A percentile compares a stretch with the other conserved stretches of the same genome.
phyloP scores from a whole-genome alignment of 2,797 vertebrate species.

The Scolopax rusticola region DNA sequence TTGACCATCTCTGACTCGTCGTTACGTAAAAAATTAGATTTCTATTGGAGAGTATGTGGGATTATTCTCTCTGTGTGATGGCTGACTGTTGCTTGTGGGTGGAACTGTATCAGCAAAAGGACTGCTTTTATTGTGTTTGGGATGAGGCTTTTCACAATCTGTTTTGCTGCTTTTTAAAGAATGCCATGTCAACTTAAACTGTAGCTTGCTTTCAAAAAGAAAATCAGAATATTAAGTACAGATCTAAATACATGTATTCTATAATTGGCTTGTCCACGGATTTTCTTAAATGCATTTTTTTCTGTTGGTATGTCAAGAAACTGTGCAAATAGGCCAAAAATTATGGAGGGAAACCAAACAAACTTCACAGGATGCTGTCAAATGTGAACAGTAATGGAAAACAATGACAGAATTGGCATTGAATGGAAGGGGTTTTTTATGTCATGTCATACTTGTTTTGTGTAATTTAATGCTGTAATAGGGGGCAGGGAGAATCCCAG shows the following conservation, averaged over 20 bases:
- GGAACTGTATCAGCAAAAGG: neutral
- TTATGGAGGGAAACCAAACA: neutral
- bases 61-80: neutral
- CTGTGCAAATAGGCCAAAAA: neutral
- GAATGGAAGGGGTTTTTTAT: neutral
- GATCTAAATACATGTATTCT: neutral
- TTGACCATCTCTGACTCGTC: neutral
- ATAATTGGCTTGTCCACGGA: neutral
- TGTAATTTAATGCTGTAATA: neutral
- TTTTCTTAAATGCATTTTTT: neutral
- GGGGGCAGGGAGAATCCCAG: neutral
- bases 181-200: neutral
- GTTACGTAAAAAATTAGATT: slow-evolving; percentile 48
- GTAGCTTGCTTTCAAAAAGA: neutral
- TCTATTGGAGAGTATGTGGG: neutral
- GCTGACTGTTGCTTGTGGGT: neutral
- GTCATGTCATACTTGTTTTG: neutral
- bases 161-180: neutral
- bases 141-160: neutral
- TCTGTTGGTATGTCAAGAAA: neutral
- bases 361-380: neutral
- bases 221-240: neutral
- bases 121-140: neutral
- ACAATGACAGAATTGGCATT: neutral
- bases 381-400: neutral